phyloP scores from a whole-genome alignment of 2,888 invertebrate species.

The Nemotelus nigrinus region DNA sequence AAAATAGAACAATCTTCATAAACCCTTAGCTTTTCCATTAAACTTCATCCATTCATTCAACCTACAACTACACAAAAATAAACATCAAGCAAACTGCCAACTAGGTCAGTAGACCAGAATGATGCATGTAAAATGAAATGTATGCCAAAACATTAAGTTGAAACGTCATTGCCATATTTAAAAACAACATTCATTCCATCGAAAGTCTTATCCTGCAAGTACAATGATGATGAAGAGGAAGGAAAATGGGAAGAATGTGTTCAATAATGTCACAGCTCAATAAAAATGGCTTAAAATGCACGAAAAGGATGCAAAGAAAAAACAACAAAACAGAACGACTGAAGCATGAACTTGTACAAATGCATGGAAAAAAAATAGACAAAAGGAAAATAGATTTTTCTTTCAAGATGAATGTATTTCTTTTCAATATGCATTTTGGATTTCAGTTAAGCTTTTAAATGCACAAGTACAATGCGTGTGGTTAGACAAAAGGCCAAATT shows the following conservation, averaged over 20 bases:
- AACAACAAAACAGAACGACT: background rate
- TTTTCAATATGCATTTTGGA: slow-evolving; percentile 33
- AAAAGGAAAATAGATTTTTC: background rate
- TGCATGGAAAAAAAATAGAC: background rate
- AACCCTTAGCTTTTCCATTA: too few relatives aligned
- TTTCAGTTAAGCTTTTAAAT: slow-evolving; percentile 5
- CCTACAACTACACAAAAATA: too few relatives aligned
- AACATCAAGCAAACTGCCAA: slow-evolving; percentile 6
- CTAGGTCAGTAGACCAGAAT: slow-evolving; percentile 32
- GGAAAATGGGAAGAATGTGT: background rate
- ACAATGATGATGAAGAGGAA: too few relatives aligned
- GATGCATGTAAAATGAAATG: background rate
- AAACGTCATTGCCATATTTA: slow-evolving; percentile 31
- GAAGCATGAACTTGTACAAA: background rate
- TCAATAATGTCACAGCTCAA: slow-evolving; percentile 25
- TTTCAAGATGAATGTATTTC: slow-evolving; percentile 31
- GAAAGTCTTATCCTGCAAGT: too few relatives aligned
- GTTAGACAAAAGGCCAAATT: too few relatives aligned
- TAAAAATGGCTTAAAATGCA: background rate
- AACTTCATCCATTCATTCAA: too few relatives aligned
- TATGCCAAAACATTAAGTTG: slow-evolving; percentile 7
- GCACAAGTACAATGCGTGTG: background rate
- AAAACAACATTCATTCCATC: background rate
- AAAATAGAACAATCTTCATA: too few relatives aligned
- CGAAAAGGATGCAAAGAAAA: too few relatives aligned